These are phyloP conservation scores for Apodemus sylvaticus DNA, from an alignment of 2,113 vertebrate species.

Conservation along the genomic window DNA sequence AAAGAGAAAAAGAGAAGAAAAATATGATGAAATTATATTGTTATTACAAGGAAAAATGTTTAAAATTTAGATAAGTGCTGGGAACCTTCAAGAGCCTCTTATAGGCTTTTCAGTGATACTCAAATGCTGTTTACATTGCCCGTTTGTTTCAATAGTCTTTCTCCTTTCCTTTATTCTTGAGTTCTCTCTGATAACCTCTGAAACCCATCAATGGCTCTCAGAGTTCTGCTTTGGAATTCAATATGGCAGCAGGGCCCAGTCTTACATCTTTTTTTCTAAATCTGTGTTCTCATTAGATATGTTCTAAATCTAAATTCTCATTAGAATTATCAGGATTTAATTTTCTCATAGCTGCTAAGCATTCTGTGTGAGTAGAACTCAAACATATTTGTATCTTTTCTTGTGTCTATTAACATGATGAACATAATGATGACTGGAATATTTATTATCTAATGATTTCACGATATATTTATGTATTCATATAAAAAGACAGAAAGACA, in stretches of 20 bases:
- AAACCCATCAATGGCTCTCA: background rate
- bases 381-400: background rate
- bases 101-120: background rate
- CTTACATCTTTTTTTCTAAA: background rate
- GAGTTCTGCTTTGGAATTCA: background rate
- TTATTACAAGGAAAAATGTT: background rate
- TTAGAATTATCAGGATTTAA: background rate
- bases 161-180: background rate
- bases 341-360: rapidly evolving
- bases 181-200: background rate
- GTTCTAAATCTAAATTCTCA: background rate
- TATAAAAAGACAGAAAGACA: background rate
- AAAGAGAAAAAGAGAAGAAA: background rate
- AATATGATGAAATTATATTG: background rate
- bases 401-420: background rate
- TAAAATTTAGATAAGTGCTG: background rate
- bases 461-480: background rate
- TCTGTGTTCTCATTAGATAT: background rate
- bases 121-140: background rate
- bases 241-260: rapidly evolving
- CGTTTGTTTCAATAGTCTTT: background rate
- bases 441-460: background rate
- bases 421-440: background rate
- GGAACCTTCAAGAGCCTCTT: background rate
- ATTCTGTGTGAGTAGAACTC: background rate